A percentile compares a stretch with the other conserved stretches of the same genome.
These are phyloP conservation scores for Pachydiplax longipennis DNA, from an alignment of 2,888 invertebrate genomes.

Conservation along the genomic window DNA sequence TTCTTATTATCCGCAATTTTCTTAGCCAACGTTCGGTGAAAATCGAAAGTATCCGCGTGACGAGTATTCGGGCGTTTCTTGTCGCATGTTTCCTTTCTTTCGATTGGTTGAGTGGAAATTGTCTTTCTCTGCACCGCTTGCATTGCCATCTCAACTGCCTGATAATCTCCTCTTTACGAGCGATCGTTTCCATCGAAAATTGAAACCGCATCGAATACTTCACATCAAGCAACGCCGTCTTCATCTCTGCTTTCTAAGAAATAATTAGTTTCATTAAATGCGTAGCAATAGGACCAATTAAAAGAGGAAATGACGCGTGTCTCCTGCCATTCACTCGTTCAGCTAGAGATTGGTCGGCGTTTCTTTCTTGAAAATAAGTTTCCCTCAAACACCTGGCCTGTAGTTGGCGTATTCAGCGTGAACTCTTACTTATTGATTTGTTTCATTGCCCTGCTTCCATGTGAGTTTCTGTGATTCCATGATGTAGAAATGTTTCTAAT, in stretches of 20 bases:
- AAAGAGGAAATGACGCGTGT: neutral
- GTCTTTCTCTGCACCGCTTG: neutral
- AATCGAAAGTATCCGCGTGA: no score
- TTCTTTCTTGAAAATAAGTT: neutral
- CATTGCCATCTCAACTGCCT: neutral
- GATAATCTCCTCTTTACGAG: neutral
- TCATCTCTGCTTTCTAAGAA: neutral
- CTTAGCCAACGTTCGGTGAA: no score
- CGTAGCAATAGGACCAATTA: neutral
- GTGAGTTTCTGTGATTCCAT: no score
- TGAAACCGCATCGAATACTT: neutral
- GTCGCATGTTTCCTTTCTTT: no score
- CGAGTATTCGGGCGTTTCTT: no score
- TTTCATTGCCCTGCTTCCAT: no score
- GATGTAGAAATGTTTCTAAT: no score
- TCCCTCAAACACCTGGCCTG: neutral
- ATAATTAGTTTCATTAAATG: neutral
- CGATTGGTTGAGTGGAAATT: neutral
- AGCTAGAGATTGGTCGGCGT: neutral
- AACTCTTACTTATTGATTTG: neutral
- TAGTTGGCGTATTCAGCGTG: neutral
- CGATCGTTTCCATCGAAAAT: neutral
- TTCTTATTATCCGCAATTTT: no score
- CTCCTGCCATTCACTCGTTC: neutral
- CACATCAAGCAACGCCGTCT: neutral